Evolutionary conservation across 2,113 vertebrate genomes (phyloP).

Genomic region (Caretta caretta): DNA sequence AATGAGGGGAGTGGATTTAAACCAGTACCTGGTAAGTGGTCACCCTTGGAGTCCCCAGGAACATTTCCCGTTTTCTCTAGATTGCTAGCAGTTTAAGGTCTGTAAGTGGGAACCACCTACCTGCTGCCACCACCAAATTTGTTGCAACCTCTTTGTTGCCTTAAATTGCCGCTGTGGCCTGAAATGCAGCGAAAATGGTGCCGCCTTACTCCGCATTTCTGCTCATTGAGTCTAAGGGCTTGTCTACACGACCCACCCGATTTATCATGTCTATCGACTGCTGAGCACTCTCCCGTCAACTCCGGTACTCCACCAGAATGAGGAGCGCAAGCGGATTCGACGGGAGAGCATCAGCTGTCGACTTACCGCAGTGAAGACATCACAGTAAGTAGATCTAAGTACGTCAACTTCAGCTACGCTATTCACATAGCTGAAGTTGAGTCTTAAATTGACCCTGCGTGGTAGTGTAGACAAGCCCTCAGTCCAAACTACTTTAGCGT

Average conservation of each 20-base stretch:
- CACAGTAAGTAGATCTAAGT: no score
- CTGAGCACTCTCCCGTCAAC: no score
- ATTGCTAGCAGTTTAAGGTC: neutral
- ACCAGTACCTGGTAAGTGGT: constrained; percentile 84
- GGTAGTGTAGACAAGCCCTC: no score
- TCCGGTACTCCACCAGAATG: no score
- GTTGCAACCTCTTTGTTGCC: neutral
- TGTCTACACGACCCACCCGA: no score
- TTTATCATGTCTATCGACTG: no score
- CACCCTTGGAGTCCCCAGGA: neutral
- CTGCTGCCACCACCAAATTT: neutral
- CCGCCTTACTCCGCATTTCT: neutral
- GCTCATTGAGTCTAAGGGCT: neutral
- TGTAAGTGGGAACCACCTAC: neutral
- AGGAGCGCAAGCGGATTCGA: no score
- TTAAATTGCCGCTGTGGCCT: neutral
- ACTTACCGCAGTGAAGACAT: no score
- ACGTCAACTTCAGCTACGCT: no score
- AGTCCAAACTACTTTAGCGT: neutral
- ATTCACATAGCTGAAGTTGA: no score
- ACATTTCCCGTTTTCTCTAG: neutral
- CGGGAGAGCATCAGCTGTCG: no score
- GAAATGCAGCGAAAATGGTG: neutral
- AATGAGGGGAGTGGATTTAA: constrained; percentile 80
- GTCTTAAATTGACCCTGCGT: no score